A percentile compares a stretch with the other conserved stretches of the same genome.
These are phyloP conservation scores for Hycleus phaleratus DNA, from an alignment of 1,140 invertebrate genomes.

Conservation along the genomic window DNA sequence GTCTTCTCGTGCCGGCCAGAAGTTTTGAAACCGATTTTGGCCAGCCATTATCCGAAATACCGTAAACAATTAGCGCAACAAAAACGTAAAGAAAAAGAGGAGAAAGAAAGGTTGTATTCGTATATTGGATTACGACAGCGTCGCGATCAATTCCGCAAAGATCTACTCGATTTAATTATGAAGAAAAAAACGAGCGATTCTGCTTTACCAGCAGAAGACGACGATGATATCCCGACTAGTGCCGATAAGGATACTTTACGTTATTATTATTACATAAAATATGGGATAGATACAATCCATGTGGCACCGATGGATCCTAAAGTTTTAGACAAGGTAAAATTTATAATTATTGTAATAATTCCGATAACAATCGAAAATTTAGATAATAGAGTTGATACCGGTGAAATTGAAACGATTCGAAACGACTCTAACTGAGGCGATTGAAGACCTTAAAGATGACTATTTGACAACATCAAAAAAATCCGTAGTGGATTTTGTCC, in stretches of 20 bases:
- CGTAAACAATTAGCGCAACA: conserved; percentile 29
- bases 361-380: conserved; percentile 9
- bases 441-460: conserved; percentile 63
- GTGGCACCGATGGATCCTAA: conserved; percentile 67
- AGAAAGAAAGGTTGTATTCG: conserved; percentile 45
- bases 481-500: conserved; percentile 78
- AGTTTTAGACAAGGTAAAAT: conserved; percentile 48
- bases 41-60: conserved; percentile 37
- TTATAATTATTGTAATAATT: neutral
- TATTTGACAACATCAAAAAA: conserved; percentile 82
- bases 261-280: conserved; percentile 85
- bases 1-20: conserved; percentile 48
- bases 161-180: conserved; percentile 58
- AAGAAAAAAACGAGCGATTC: conserved; percentile 41
- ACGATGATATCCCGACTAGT: conserved; percentile 44
- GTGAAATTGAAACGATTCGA: conserved; percentile 50
- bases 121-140: conserved; percentile 63
- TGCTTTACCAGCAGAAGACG: conserved; percentile 31
- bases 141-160: conserved; percentile 72
- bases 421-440: conserved; percentile 47
- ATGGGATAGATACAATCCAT: conserved; percentile 80
- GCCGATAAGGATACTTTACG: conserved; percentile 63
- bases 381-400: conserved; percentile 46
- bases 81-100: conserved; percentile 25
- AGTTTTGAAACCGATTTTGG: conserved; percentile 41